phyloP scores from a whole-genome alignment of 2,797 vertebrate species.

The Enteromius unitaeniatus region DNA sequence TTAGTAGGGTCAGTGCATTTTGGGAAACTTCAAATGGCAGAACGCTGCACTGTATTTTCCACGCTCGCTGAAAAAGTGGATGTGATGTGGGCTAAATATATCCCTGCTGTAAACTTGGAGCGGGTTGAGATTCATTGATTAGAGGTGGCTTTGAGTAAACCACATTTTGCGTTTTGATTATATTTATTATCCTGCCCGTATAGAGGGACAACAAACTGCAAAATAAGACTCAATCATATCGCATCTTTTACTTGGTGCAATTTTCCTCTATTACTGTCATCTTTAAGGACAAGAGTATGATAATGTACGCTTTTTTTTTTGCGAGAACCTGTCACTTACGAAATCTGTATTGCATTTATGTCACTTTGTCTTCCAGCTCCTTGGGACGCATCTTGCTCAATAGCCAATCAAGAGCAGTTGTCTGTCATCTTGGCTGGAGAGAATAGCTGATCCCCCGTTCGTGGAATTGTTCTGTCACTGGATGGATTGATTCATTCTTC shows the following conservation, averaged over 20 bases:
- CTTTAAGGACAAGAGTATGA: slow-evolving; percentile 25
- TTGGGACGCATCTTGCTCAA: slow-evolving; percentile 47
- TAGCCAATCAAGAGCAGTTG: slow-evolving; percentile 50
- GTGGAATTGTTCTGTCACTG: slow-evolving; percentile 65
- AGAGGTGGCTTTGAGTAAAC: slow-evolving; percentile 18
- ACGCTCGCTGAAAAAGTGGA: slow-evolving; percentile 23
- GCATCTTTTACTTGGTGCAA: slow-evolving; percentile 12
- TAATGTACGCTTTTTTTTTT: background rate
- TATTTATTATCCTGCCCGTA: background rate
- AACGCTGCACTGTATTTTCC: background rate
- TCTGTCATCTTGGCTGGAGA: slow-evolving; percentile 54
- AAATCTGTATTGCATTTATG: slow-evolving; percentile 48
- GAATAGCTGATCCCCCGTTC: slow-evolving; percentile 55
- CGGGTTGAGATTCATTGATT: slow-evolving; percentile 37
- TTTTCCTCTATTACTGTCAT: slow-evolving; percentile 36
- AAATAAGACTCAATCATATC: slow-evolving; percentile 8
- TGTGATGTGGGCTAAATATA: slow-evolving; percentile 37
- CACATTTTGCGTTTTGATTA: slow-evolving; percentile 6
- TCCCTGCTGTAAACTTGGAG: background rate
- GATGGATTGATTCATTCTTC: slow-evolving; percentile 65
- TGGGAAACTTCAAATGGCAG: background rate
- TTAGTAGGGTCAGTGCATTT: slow-evolving; percentile 10
- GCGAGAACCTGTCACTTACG: slow-evolving; percentile 23
- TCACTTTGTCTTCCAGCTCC: slow-evolving; percentile 46
- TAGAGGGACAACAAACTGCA: background rate